Base-by-base conservation (phyloP, 2,888 invertebrate genomes). In the Eueremaeus valkanovi region DNA sequence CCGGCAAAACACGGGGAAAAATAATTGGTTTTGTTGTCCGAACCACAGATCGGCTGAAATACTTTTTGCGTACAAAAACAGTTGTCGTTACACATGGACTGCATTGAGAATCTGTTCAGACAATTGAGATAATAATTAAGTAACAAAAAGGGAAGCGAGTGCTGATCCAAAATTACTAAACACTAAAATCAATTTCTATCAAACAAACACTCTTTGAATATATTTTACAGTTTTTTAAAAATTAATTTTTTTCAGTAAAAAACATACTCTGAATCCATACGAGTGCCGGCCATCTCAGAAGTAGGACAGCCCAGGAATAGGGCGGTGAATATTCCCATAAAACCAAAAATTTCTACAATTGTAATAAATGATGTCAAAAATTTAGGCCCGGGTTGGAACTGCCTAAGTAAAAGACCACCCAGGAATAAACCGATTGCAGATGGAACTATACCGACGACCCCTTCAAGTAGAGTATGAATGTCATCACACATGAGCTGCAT, bases 1-100 rank as follows among this genome's bases (percentile, higher is more conserved):
- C 90, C 91, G 1, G 91, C 91, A 80, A 88, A 88, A 82, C 91
- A 91, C 0, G 91, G 89, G 0, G 89, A 90, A 81, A 88, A 91
- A 81, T 87, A 90, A 0, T 88, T 89, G 8, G 85, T 78, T 3
- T 58, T 63, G 11, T 76, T 77, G 33, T 79, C 79, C 13, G 77
- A 45, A 27, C 76, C 77, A 73, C 79, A 79, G 1, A 79, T 74
- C 13, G 79, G 79, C 51, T 78, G 75, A 29, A 78, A 79, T 16
- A 78, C 73, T 24, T 45, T 45, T 21, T 66, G 21, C 6, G 79
- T 76, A 42, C 79, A 79, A 8, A 66, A 73, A 40, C 79, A 79
- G 29, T 40, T 72, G 11, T 36, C 13, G 61, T 61, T 61, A 29
- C 61, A 61, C 18, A 61, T 6, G 31, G 16, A 9, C 16, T 61